Evolutionary conservation across 2,113 vertebrate genomes (phyloP).

Genomic region (Scolopax mira): DNA sequence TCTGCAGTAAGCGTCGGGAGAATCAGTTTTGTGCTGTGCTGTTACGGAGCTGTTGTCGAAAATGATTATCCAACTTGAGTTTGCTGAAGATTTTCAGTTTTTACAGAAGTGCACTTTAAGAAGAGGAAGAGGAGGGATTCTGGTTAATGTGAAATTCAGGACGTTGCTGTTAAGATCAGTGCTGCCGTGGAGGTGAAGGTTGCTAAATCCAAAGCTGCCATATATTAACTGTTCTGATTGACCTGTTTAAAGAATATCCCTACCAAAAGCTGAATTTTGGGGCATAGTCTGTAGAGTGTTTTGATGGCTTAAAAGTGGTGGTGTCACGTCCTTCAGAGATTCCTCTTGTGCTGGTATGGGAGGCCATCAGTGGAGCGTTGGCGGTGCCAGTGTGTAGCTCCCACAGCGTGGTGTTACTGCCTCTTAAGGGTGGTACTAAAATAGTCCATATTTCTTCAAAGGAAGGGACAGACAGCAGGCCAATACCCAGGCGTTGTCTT

Average conservation of each 20-base stretch:
- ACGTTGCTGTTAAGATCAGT: not conserved
- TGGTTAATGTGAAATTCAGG: not conserved
- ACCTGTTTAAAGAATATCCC: not conserved
- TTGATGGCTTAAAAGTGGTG: not conserved
- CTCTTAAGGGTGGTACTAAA: not conserved
- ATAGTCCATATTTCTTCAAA: not conserved
- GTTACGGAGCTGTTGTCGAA: slow-evolving; percentile 15
- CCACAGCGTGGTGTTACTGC: not conserved
- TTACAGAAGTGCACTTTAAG: slow-evolving; percentile 68
- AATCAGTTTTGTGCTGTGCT: slow-evolving; percentile 27
- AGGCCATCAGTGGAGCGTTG: not conserved
- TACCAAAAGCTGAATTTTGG: not conserved
- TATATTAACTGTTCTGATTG: not conserved
- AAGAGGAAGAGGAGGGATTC: not conserved
- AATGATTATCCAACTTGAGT: not conserved
- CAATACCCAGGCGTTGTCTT: not conserved
- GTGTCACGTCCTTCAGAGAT: not conserved
- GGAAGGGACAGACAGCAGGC: not conserved
- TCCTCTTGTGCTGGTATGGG: not conserved
- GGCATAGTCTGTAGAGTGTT: not conserved
- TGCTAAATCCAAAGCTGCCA: not conserved
- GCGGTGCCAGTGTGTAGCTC: not conserved
- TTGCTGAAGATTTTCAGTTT: slow-evolving; percentile 7
- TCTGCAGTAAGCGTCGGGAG: not conserved
- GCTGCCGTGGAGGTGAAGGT: not conserved